Percentiles rank a stretch among this genome's conserved stretches.
Evolutionary conservation across 2,113 vertebrate species (phyloP).

Genomic region (Lagopus leucura): DNA sequence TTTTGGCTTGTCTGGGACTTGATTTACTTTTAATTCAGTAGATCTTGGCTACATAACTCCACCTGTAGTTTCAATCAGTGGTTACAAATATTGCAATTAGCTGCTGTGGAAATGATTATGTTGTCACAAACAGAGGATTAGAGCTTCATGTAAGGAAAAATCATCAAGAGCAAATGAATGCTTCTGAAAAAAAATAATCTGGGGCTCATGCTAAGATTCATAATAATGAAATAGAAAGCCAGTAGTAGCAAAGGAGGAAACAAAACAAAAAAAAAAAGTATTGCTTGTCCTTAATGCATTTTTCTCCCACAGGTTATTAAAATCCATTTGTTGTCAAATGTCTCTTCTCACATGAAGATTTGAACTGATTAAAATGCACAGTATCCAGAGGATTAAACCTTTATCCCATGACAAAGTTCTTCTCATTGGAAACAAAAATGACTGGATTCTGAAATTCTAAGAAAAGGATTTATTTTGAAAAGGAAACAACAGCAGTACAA

Average conservation of each 20-base stretch:
- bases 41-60: conserved; percentile 39
- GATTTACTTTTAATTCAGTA: conserved; percentile 43
- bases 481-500: not conserved
- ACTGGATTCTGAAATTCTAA: conserved; percentile 31
- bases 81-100: conserved; percentile 68
- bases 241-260: not conserved
- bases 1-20: conserved; percentile 20
- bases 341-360: conserved; percentile 41
- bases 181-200: conserved; percentile 28
- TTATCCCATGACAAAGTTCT: conserved; percentile 44
- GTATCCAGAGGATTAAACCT: conserved; percentile 45
- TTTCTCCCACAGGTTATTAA: conserved; percentile 35
- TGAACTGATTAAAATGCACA: conserved; percentile 51
- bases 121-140: conserved; percentile 76
- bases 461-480: conserved; percentile 38
- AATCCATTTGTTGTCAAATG: conserved; percentile 47
- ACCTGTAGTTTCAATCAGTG: conserved; percentile 67
- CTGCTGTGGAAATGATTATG: conserved; percentile 71
- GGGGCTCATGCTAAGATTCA: conserved; percentile 35
- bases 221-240: not conserved
- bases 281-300: conserved; percentile 19
- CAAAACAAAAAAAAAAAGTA: not conserved
- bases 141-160: conserved; percentile 21
- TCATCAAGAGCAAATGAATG: conserved; percentile 43
- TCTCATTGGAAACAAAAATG: conserved; percentile 32